phyloP scores from a whole-genome alignment of 2,888 invertebrate species.

The Eucriotettix oculatus region DNA sequence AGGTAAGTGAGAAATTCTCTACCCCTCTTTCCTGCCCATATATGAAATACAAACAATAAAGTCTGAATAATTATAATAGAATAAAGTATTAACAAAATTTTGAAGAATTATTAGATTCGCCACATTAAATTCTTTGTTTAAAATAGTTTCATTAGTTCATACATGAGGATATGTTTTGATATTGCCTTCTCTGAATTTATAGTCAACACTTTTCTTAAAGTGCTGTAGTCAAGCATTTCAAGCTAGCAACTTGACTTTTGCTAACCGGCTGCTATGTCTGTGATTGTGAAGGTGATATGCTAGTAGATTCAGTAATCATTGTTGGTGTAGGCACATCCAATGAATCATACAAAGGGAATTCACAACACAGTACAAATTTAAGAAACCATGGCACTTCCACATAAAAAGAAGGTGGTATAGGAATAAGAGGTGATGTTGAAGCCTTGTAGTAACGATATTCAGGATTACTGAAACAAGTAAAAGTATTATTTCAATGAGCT shows the following conservation, averaged over 20 bases:
- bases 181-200: background rate
- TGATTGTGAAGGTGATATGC: slow-evolving; percentile 50
- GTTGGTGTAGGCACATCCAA: slow-evolving; percentile 40
- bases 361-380: slow-evolving; percentile 73
- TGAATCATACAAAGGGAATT: slow-evolving; percentile 74
- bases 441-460: slow-evolving; percentile 78
- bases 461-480: slow-evolving; percentile 43
- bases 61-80: too few species aligned
- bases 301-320: slow-evolving; percentile 51
- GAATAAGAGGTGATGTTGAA: slow-evolving; percentile 77
- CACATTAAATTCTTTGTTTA: too few species aligned
- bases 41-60: too few species aligned
- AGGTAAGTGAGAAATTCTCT: too few species aligned
- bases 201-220: background rate
- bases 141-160: too few species aligned
- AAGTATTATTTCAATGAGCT: background rate
- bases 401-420: slow-evolving; percentile 73
- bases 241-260: background rate
- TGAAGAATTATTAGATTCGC: too few species aligned
- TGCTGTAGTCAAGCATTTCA: background rate
- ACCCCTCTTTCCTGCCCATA: too few species aligned
- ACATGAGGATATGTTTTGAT: too few species aligned
- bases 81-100: too few species aligned
- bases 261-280: slow-evolving; percentile 41
- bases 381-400: slow-evolving; percentile 69